These are phyloP conservation scores for Dryas iulia DNA, from an alignment of 1,140 invertebrate species.

Conservation along the genomic window DNA sequence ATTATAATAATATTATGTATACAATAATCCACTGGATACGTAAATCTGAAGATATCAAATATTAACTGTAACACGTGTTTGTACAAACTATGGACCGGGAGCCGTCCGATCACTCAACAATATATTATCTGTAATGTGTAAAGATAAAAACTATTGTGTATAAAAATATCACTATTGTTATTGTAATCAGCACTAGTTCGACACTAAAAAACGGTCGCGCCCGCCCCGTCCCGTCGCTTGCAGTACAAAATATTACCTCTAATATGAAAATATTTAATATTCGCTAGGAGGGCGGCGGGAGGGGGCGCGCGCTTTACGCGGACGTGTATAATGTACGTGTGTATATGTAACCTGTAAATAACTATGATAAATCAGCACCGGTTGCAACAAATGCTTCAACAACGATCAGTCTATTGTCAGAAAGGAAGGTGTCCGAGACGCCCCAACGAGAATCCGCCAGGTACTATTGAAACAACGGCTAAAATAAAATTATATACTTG, in stretches of 20 bases:
- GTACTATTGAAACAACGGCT: not conserved
- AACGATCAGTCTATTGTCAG: slow-evolving; percentile 80
- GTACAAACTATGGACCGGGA: slow-evolving; percentile 77
- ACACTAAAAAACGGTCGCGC: slow-evolving; percentile 63
- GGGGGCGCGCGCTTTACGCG: slow-evolving; percentile 43
- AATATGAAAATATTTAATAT: slow-evolving; percentile 71
- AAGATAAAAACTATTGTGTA: slow-evolving; percentile 78
- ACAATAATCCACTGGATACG: slow-evolving; percentile 29
- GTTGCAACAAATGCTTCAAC: slow-evolving; percentile 79
- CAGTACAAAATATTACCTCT: slow-evolving; percentile 69
- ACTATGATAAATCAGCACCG: slow-evolving; percentile 79
- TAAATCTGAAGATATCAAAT: slow-evolving; percentile 61
- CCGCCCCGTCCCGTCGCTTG: slow-evolving; percentile 47
- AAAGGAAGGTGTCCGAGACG: slow-evolving; percentile 69
- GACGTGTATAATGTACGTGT: slow-evolving; percentile 70
- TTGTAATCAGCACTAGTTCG: slow-evolving; percentile 56
- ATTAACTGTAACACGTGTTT: slow-evolving; percentile 63
- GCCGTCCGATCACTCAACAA: slow-evolving; percentile 76
- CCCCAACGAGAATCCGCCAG: slow-evolving; percentile 50
- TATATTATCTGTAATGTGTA: slow-evolving; percentile 68
- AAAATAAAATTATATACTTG: not conserved
- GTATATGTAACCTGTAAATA: slow-evolving; percentile 78
- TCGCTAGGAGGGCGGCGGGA: slow-evolving; percentile 45
- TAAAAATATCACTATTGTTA: slow-evolving; percentile 79
- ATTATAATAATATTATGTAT: slow-evolving; percentile 38